Evolutionary conservation across 2,888 invertebrate species (phyloP), one percentile per base, ranked within the genome.

Genomic region (Netelia inedita): DNA sequence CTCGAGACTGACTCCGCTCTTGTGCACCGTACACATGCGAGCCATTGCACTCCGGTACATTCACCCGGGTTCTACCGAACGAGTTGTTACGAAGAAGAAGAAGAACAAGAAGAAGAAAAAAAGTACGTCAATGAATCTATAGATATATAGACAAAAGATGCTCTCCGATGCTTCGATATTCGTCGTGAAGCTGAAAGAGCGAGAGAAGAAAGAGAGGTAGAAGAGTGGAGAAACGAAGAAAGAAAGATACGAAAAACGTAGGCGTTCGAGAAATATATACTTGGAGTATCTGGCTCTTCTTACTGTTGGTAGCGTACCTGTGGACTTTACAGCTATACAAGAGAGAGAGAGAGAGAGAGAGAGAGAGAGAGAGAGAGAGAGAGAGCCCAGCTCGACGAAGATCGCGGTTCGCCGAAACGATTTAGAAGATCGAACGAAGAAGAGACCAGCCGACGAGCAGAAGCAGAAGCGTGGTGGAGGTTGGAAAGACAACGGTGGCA

Each of bases 321-420:
- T 41, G 68, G 65, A 61, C 66, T 80, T 78, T 73, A 84, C 84
- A 84, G 84, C 81, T 78, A 78, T 43, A 55, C 11, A 10, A 50
- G 43, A 23, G 46, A n/a, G 19, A 46, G 11, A 23, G 28, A 59
- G 50, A 61, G 23, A 23, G 23, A 23, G 23, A 23, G 23, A 23
- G 23, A 23, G 23, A 23, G 5, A 46, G 11, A 23, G 28, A 59
- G 50, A 61, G 23, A 23, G 23, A 23, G 23, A 23, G 23, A 23
- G 23, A 23, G 23, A 23, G 5, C 5, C 28, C 28, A 6, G 5
- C 23, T 41, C 66, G 14, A 41, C 41, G 28, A n/a, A 50, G 80
- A 84, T 78, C 73, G 46, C 80, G 73, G 46, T 84, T 84, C 84
- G 81, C 73, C 76, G 80, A 81, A 84, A 84, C 84, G 74, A 84